Base-by-base conservation (phyloP, 2,113 vertebrate species). In the Periophthalmodon schlosseri region DNA sequence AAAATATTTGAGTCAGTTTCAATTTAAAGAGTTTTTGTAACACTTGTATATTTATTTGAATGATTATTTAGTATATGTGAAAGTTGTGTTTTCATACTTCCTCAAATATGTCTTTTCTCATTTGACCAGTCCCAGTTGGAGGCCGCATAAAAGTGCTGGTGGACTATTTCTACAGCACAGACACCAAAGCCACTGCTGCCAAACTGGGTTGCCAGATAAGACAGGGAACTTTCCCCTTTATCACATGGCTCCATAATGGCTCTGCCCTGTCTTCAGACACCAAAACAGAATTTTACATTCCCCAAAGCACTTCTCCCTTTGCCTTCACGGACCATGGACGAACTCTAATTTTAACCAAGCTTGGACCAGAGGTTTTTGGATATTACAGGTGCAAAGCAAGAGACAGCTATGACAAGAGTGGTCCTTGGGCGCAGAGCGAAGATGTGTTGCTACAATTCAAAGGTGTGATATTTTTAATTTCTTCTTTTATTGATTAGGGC, bases 371-470 rank as follows among this genome's bases (percentile, higher is more conserved):
- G 74, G 80, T 84, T 21, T 73, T 73, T 33, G 92, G 92, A 72
- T 86, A 84, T 86, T 95, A 94, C 72, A 73, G 69, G 47, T 95
- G 94, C 88, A 79, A 77, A 72, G 91, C 16, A 56, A 88, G 88
- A 74, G 90, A 95, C 86, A 87, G 85, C 73, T 95, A 91, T 0
- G 81, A 94, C n/a, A 67, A 84, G 23, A 83, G 86, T 0, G 86
- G 86, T 14, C 67, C 83, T 7, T 94, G 93, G 93, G 8, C 91
- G 68, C 77, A 90, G 72, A 95, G 94, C 65, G 36, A 70, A 15
- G 70, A 76, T 6, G 78, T 90, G 46, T 60, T 88, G 36, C 70
- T 95, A 57, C 73, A 65, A 33, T 52, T 52, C 49, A 77, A 72
- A 89, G 92, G 94, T 95, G 68, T 91, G 47, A 57, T 57, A 1